Evolutionary conservation across 2,113 vertebrate genomes (phyloP).

Genomic region (Coracopsis vasa): DNA sequence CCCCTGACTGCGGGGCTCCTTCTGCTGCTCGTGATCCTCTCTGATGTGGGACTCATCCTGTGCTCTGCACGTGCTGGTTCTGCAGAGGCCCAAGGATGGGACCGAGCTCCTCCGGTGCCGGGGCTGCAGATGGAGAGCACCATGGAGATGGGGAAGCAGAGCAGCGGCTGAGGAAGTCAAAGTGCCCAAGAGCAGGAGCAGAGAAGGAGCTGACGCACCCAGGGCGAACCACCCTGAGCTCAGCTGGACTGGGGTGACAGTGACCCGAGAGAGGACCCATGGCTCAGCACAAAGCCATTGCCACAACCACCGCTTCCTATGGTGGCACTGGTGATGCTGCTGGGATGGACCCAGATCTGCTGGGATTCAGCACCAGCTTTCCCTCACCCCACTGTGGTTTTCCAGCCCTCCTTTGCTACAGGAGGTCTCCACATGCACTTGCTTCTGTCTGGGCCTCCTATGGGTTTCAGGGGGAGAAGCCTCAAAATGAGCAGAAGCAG

Average conservation of each 20-base stretch:
- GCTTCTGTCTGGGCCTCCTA: not conserved
- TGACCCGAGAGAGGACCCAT: not conserved
- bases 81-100: not conserved
- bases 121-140: not conserved
- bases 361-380: not conserved
- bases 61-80: not conserved
- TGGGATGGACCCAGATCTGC: not conserved
- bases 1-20: not conserved
- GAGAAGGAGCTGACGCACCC: rapidly evolving
- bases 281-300: not conserved
- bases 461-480: not conserved
- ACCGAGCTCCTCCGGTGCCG: not conserved
- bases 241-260: not conserved
- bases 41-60: not conserved
- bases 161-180: not conserved
- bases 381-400: rapidly evolving
- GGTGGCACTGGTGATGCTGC: not conserved
- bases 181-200: not conserved
- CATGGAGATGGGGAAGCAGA: not conserved
- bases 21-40: not conserved
- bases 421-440: rapidly evolving
- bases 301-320: not conserved
- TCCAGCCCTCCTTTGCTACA: not conserved
- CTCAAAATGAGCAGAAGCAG: not conserved
- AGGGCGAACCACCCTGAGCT: not conserved